Base-by-base conservation (phyloP, 2,113 vertebrate genomes). In the Proterorhinus semilunaris region DNA sequence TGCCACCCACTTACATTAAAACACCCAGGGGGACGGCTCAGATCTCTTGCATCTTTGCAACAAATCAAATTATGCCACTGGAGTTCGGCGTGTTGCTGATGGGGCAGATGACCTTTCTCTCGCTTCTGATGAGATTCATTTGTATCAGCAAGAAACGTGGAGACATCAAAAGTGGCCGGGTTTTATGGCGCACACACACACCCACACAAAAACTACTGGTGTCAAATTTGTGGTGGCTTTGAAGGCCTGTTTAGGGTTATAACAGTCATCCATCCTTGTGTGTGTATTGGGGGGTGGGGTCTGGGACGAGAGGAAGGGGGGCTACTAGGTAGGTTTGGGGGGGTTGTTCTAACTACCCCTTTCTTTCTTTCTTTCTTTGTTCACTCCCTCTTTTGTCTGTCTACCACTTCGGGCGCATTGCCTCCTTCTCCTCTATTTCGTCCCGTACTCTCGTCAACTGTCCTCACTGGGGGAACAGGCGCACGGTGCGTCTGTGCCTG, bases 321-420 rank as follows among this genome's bases (percentile, higher is more conserved):
- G 54, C 27, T 5, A 36, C 27, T 21, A 54, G 53, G 53, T 54
- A 54, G 53, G 53, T 10, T 36, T 21, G 67, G 48, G 53, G 66
- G 62, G 76, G 74, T 65, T 66, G 83, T 74, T 71, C 76, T 76
- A 65, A 83, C 74, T 81, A 78, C 80, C 83, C 68, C 88, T 89
- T 89, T 90, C 84, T 87, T 62, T 59, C 88, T 89, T 89, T 90
- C 84, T 87, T 62, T 59, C 75, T 85, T 10, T 15, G 83, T 83
- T 76, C 66, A 73, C 86, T 87, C 86, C 86, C 86, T 83, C 85
- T 71, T 90, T 90, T 89, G 87, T 90, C 86, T 83, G 81, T 75
- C 66, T 76, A 72, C 75, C 80, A 75, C 82, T 74, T 78, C 76
- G 74, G 73, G 69, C 81, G 79, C 80, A 79, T 84, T 80, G 86